Conservation (phyloP, 30 jellyfish, hydroid and myxozoan genomes). For the Hydractinia echinata region DNA sequence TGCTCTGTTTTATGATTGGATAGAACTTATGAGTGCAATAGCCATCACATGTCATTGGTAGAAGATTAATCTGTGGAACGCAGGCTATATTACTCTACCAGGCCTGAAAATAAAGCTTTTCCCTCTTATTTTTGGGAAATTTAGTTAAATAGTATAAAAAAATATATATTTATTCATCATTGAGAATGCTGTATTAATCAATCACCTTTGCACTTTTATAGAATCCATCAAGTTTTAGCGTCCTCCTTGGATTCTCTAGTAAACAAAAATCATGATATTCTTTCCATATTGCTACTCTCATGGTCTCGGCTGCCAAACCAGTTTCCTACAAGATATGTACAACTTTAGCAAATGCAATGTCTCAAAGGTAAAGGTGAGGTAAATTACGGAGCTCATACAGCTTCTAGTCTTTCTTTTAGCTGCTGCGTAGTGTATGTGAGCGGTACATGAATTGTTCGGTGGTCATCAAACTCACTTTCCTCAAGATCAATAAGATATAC, state of each 20-base stretch:
- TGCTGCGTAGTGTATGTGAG: slow-evolving; percentile 40
- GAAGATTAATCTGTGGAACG: too few species aligned
- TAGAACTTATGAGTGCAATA: too few species aligned
- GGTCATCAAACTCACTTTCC: slow-evolving; percentile 43
- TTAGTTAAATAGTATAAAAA: neutral
- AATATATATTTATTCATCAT: neutral
- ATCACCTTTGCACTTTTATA: slow-evolving; percentile 64
- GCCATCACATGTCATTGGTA: too few species aligned
- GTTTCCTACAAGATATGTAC: slow-evolving; percentile 27
- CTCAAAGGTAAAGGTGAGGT: neutral
- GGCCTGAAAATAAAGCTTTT: too few species aligned
- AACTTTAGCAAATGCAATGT: neutral
- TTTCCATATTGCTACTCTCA: slow-evolving; percentile 60
- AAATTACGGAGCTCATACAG: slow-evolving; percentile 25
- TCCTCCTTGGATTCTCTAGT: slow-evolving; percentile 39
- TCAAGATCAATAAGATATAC: slow-evolving; percentile 51
- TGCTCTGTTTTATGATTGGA: too few species aligned
- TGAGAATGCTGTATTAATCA: neutral
- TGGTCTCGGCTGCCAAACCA: slow-evolving; percentile 19
- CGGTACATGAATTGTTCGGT: slow-evolving; percentile 43
- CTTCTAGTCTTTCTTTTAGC: slow-evolving; percentile 39
- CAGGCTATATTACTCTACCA: too few species aligned
- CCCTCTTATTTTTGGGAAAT: too few species aligned
- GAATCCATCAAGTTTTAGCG: slow-evolving; percentile 67
- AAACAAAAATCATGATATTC: slow-evolving; percentile 55